A percentile compares a stretch with the other conserved stretches of the same genome.
Conservation (phyloP, 2,888 invertebrate genomes). For the Campopleginae sp. region DNA sequence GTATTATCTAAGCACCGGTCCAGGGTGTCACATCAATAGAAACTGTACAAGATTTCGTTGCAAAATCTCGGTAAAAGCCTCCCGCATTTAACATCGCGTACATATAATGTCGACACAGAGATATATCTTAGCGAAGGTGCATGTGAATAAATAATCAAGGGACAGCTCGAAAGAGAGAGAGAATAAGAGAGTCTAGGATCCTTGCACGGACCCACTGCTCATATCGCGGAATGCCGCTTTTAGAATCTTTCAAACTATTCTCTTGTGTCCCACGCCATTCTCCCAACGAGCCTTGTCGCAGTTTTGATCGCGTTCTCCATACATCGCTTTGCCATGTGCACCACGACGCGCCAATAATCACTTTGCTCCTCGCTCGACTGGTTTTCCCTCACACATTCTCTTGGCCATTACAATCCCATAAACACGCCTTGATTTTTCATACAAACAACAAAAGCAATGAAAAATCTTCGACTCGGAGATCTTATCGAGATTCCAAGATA, state of each 20-base stretch:
- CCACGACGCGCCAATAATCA: constrained; percentile 50
- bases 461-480: not conserved
- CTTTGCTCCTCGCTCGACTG: constrained; percentile 37
- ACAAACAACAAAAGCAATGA: not conserved
- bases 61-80: constrained; percentile 27
- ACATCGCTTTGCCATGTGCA: constrained; percentile 49
- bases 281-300: constrained; percentile 50
- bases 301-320: constrained; percentile 48
- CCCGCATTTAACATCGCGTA: not conserved
- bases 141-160: constrained; percentile 9
- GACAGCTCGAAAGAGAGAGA: not conserved
- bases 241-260: constrained; percentile 53
- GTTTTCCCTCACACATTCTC: constrained; percentile 48
- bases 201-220: constrained; percentile 24
- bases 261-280: constrained; percentile 49
- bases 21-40: constrained; percentile 28
- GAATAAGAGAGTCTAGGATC: constrained; percentile 25
- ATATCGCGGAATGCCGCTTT: constrained; percentile 54
- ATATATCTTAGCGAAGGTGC: not conserved
- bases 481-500: not conserved
- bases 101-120: not conserved
- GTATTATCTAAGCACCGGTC: constrained; percentile 60
- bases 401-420: constrained; percentile 5
- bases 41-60: constrained; percentile 41
- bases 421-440: constrained; percentile 13